These are phyloP conservation scores for Patagioenas fasciata DNA, from an alignment of 2,113 vertebrate species.

Conservation along the genomic window DNA sequence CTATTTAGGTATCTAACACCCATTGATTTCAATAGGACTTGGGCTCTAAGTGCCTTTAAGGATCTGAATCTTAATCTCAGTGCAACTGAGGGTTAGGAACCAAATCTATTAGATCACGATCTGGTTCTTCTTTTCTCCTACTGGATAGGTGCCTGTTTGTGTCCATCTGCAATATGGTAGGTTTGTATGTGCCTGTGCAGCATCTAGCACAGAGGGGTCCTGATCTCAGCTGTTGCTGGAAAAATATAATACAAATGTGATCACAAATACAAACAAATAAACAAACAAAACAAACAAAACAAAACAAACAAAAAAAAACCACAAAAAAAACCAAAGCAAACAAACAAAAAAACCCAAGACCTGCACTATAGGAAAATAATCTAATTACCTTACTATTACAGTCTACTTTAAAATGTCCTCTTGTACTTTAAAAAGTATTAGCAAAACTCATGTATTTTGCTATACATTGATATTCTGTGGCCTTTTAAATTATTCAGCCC, in stretches of 20 bases:
- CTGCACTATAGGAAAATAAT: background rate
- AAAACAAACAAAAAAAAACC: background rate
- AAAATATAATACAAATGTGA: background rate
- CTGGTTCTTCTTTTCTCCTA: background rate
- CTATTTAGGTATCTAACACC: conserved; percentile 47
- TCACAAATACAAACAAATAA: background rate
- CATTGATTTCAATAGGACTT: conserved; percentile 50
- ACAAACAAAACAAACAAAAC: background rate
- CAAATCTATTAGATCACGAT: background rate
- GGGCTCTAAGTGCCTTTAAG: conserved; percentile 17
- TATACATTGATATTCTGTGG: background rate
- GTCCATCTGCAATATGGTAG: background rate
- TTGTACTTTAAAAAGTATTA: background rate
- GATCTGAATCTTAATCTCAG: conserved; percentile 18
- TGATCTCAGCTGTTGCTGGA: background rate
- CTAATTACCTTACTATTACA: background rate
- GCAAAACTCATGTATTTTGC: background rate
- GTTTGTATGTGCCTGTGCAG: background rate
- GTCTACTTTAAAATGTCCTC: background rate
- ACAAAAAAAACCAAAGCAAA: no score
- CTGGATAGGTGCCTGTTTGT: background rate
- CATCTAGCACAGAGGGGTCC: background rate
- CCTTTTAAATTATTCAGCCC: background rate
- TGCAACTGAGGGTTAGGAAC: background rate
- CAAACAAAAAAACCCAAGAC: background rate